Conservation (phyloP, 2,113 vertebrate genomes). For the Trochalopteron elliotii region DNA sequence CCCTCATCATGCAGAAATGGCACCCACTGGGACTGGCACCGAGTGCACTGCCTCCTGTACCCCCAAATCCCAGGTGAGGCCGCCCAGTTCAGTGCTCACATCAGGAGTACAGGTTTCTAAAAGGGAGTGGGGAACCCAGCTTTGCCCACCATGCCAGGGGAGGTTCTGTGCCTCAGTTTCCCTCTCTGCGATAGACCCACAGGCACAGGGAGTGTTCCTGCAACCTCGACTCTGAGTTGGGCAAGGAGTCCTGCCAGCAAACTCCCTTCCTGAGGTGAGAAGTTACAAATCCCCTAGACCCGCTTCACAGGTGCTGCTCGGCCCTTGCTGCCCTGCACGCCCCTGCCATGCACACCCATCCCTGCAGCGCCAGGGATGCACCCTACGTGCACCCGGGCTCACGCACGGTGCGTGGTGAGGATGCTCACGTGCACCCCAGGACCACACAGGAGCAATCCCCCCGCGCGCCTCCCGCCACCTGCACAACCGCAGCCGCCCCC, state of each 20-base stretch:
- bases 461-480: background rate
- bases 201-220: accelerated
- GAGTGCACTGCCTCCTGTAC: background rate
- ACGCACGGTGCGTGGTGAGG: background rate
- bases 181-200: accelerated
- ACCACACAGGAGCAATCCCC: slow-evolving; percentile 28
- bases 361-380: background rate
- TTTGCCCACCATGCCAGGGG: background rate
- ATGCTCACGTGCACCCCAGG: background rate
- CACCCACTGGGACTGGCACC: background rate
- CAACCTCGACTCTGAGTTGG: background rate
- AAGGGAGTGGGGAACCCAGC: background rate
- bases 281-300: background rate
- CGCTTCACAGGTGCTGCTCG: background rate
- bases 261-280: no score
- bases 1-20: background rate
- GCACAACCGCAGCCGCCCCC: slow-evolving; percentile 37
- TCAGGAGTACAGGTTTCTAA: background rate
- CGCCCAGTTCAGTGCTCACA: background rate
- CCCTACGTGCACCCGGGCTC: background rate
- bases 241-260: background rate
- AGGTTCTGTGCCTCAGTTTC: background rate
- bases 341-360: background rate
- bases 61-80: background rate
- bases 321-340: background rate